Conservation (phyloP, 2,113 vertebrate species). For the Nothocercus nigrocapillus region DNA sequence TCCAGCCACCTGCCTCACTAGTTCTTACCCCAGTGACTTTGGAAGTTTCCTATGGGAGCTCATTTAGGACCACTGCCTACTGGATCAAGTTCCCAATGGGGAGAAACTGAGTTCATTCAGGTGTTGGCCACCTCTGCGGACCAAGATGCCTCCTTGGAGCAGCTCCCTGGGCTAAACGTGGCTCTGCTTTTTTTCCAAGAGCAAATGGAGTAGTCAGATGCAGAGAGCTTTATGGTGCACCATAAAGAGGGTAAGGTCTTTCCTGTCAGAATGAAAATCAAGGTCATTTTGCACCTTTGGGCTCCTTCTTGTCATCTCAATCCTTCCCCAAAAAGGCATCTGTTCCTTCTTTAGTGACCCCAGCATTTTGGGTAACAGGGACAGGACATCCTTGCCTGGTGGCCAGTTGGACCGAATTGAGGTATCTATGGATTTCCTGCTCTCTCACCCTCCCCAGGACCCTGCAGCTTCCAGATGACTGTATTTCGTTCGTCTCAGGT, state of each 20-base stretch:
- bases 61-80: not conserved
- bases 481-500: conserved; percentile 39
- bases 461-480: not conserved
- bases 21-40: not conserved
- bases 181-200: not conserved
- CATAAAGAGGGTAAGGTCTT: not conserved
- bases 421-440: not conserved
- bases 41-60: not conserved
- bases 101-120: not conserved
- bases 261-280: not conserved
- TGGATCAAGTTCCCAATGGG: not conserved
- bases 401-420: not conserved
- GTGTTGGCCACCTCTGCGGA: not conserved
- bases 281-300: not conserved
- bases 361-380: accelerated
- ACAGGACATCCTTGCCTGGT: not conserved
- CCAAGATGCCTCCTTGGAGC: not conserved
- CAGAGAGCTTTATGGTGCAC: not conserved
- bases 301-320: not conserved
- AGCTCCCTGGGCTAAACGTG: not conserved
- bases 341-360: not conserved
- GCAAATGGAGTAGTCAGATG: not conserved
- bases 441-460: not conserved
- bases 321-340: not conserved
- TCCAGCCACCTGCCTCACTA: no score